These are phyloP conservation scores for Platichthys stellatus DNA, from an alignment of 2,113 vertebrate species.

Conservation along the genomic window DNA sequence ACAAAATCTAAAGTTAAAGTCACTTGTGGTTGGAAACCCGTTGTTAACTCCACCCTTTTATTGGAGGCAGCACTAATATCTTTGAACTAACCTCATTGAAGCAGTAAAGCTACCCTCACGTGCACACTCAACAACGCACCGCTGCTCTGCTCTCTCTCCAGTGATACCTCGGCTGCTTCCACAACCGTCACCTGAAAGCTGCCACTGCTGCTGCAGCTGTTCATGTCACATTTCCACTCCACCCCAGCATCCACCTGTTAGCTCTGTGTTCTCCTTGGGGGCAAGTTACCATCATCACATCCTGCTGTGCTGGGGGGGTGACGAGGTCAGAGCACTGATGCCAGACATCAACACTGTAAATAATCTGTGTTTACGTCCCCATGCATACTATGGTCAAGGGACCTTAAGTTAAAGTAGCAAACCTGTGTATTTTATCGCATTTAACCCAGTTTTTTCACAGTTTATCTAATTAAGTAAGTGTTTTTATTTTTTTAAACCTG, in stretches of 20 bases:
- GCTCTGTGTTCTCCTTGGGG: not conserved
- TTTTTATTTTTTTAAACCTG: not conserved
- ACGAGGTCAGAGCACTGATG: not conserved
- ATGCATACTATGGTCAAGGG: not conserved
- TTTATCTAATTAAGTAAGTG: too few species aligned
- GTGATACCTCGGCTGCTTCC: not conserved
- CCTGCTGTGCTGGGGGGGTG: slow-evolving; percentile 3
- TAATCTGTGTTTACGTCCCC: not conserved
- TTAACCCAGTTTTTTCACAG: too few species aligned
- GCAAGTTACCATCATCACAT: not conserved
- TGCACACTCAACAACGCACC: too few species aligned
- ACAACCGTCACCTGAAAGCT: not conserved
- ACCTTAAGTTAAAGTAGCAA: not conserved
- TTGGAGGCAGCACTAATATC: too few species aligned
- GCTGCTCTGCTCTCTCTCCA: not conserved
- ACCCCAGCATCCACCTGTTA: slow-evolving; percentile 14
- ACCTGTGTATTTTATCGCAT: too few species aligned
- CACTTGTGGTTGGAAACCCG: not conserved
- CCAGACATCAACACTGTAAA: not conserved
- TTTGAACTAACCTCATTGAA: too few species aligned
- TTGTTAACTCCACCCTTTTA: not conserved
- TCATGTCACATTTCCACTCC: not conserved
- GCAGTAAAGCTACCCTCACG: too few species aligned
- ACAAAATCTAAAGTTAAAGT: too few species aligned
- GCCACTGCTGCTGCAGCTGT: too few species aligned